Conservation (phyloP, 1,140 invertebrate genomes). For the Drosophila sucinea region DNA sequence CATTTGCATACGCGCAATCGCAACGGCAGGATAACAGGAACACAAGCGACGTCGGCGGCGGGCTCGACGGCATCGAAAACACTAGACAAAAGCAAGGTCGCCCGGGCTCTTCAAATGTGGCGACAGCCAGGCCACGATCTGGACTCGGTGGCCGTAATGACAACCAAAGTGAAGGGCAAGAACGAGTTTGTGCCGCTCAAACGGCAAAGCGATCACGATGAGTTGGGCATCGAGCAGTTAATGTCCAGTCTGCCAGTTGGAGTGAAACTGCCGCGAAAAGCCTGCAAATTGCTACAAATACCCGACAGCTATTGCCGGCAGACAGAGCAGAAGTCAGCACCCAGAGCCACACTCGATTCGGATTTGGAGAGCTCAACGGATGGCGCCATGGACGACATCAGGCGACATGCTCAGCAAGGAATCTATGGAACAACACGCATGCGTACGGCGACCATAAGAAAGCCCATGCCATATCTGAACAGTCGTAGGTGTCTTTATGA, state of each 20-base stretch:
- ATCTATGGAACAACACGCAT: constrained; percentile 79
- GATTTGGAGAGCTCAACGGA: constrained; percentile 53
- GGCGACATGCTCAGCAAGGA: constrained; percentile 52
- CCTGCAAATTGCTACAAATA: constrained; percentile 76
- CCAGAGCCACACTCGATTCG: constrained; percentile 51
- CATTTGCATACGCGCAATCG: constrained; percentile 67
- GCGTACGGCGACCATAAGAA: constrained; percentile 76
- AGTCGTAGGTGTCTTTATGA: constrained; percentile 71
- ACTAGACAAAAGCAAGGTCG: constrained; percentile 57
- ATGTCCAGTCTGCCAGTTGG: constrained; percentile 71
- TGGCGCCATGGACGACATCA: constrained; percentile 57
- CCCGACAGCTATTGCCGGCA: constrained; percentile 61
- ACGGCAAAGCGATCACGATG: constrained; percentile 39
- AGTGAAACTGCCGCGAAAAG: constrained; percentile 64
- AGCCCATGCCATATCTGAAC: constrained; percentile 79
- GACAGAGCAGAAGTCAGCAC: constrained; percentile 30
- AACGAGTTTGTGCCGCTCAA: constrained; percentile 59
- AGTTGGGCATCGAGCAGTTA: constrained; percentile 61
- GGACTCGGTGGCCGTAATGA: constrained; percentile 61
- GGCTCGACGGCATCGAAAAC: constrained; percentile 4
- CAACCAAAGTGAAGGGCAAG: constrained; percentile 59
- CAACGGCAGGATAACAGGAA: constrained; percentile 23
- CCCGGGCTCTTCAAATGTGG: constrained; percentile 54
- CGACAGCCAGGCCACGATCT: constrained; percentile 41
- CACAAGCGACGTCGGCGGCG: background rate